Evolutionary conservation across 2,797 vertebrate species (phyloP).

Genomic region (Eulemur coronatus): DNA sequence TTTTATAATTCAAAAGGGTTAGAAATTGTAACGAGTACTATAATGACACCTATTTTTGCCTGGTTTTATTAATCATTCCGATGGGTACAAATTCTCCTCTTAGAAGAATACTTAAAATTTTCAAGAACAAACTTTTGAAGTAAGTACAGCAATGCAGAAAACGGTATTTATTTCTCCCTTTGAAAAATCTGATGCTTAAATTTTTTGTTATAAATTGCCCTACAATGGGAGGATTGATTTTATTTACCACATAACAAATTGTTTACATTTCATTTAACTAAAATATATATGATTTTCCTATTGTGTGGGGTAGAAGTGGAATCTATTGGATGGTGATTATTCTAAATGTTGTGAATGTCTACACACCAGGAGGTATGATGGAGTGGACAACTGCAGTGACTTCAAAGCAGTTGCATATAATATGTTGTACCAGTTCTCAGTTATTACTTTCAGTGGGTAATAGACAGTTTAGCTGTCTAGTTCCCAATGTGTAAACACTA

Average conservation of each 20-base stretch:
- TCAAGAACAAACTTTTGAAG: background rate
- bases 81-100: background rate
- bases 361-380: background rate
- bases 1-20: background rate
- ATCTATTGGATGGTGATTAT: background rate
- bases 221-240: background rate
- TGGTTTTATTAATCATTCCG: background rate
- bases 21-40: background rate
- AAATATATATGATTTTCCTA: background rate
- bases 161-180: background rate
- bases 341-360: background rate
- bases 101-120: background rate
- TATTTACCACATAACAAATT: background rate
- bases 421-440: background rate
- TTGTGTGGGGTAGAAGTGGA: background rate
- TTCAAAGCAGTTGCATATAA: background rate
- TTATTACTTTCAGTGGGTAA: background rate
- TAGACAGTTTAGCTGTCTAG: background rate
- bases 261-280: background rate
- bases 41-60: background rate
- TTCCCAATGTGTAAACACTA: background rate
- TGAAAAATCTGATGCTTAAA: background rate
- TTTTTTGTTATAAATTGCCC: background rate
- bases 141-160: background rate
- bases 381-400: background rate